Evolutionary conservation across 2,888 invertebrate species (phyloP), one percentile per base, ranked within the genome.

Genomic region (Chrysomela aeneicollis): DNA sequence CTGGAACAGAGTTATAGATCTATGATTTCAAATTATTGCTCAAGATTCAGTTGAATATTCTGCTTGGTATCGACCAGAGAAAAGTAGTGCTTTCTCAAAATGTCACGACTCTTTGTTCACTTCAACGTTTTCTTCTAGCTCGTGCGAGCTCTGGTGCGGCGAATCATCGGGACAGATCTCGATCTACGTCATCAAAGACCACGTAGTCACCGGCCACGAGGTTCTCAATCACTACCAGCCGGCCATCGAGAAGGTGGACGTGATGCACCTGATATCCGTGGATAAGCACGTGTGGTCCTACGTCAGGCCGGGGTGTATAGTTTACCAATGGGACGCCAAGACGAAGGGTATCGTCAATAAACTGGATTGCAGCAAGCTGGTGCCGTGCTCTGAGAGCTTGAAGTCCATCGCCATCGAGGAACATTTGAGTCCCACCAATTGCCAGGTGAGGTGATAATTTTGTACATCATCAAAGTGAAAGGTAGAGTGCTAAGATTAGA

Each of bases 401-500:
- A 93, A 94, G 82, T 94, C 95, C 32, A 94, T 95, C 75, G 91
- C 94, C 47, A 91, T 95, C 68, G 97, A 96, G 79, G 95, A 95
- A 75, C 91, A 91, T 78, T 85, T 94, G 0, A 92, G 90, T 73
- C 88, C 90, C 1, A 90, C 89, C 22, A 90, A 92, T 71, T 91
- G 92, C 74, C 92, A 92, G 82, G 90, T 91, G 77, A 62, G 59
- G 51, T 6, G 18, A 52, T 52, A 5, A 26, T 50, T 35, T n/a
- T 10, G 18, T 22, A 37, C 17, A n/a, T n/a, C n/a, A n/a, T n/a
- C n/a, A n/a, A n/a, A n/a, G n/a, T n/a, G n/a, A n/a, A n/a, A n/a
- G n/a, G n/a, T n/a, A n/a, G n/a, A n/a, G n/a, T n/a, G n/a, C n/a
- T n/a, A n/a, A n/a, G n/a, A n/a, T n/a, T n/a, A n/a, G n/a, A n/a